Conservation (phyloP, 2,888 invertebrate species). For the Caradrina kadenii region DNA sequence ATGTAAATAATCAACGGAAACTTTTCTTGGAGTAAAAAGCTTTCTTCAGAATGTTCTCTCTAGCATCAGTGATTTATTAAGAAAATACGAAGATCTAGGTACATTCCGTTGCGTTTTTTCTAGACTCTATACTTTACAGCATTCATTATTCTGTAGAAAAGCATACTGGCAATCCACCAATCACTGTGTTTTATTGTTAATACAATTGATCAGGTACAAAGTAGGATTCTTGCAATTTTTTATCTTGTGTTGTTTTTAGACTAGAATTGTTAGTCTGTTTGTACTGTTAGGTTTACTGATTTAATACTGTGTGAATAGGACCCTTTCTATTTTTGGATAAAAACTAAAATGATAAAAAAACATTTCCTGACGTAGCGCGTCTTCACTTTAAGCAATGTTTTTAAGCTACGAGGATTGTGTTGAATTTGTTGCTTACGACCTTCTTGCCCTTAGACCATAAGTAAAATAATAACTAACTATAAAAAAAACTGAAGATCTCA, state of each 20-base stretch:
- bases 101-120: conserved; percentile 40
- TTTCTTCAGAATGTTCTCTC: conserved; percentile 9
- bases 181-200: conserved; percentile 11
- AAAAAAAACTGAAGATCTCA: too few relatives aligned
- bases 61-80: conserved; percentile 29
- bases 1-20: conserved; percentile 36
- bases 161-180: conserved; percentile 16
- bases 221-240: background rate
- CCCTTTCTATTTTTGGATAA: background rate
- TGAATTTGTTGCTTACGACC: too few relatives aligned
- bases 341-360: background rate
- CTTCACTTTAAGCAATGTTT: too few relatives aligned
- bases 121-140: conserved; percentile 35
- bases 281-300: conserved; percentile 4
- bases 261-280: conserved; percentile 16
- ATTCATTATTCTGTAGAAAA: conserved; percentile 22
- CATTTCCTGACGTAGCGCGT: too few relatives aligned
- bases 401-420: too few relatives aligned
- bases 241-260: conserved; percentile 9
- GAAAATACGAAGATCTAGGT: conserved; percentile 20
- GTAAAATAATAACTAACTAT: too few relatives aligned
- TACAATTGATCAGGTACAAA: background rate
- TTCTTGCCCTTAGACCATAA: too few relatives aligned
- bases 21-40: conserved; percentile 22
- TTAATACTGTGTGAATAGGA: background rate